Conservation (phyloP, 1,140 invertebrate species). For the Danaus plexippus region DNA sequence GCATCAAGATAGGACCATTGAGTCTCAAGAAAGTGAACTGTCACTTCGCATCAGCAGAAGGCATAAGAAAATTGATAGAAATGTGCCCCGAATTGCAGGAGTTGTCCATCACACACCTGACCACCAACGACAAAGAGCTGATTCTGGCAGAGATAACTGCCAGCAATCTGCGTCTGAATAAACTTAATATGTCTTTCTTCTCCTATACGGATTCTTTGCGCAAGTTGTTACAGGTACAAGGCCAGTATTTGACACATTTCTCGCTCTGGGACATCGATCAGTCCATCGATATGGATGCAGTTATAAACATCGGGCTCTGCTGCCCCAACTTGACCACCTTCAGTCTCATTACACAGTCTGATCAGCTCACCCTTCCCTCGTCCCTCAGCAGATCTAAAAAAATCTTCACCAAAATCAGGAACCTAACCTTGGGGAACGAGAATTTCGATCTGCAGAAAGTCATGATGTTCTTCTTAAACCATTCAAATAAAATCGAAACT, state of each 20-base stretch:
- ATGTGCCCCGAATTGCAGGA: conserved; percentile 61
- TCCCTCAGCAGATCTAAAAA: conserved; percentile 41
- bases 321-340: conserved; percentile 56
- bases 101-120: conserved; percentile 60
- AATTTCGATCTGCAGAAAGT: conserved; percentile 55
- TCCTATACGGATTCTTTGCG: conserved; percentile 53
- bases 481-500: conserved; percentile 47
- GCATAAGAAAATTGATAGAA: conserved; percentile 58
- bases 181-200: conserved; percentile 63
- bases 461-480: conserved; percentile 55
- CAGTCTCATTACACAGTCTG: conserved; percentile 59
- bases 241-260: conserved; percentile 60
- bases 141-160: conserved; percentile 54
- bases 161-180: conserved; percentile 51
- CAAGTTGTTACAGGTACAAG: conserved; percentile 51
- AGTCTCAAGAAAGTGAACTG: conserved; percentile 61
- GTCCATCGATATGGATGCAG: conserved; percentile 49
- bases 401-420: conserved; percentile 52
- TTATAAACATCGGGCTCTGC: conserved; percentile 48
- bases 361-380: conserved; percentile 46
- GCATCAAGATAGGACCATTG: conserved; percentile 49
- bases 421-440: conserved; percentile 57
- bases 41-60: conserved; percentile 60
- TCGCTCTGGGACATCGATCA: conserved; percentile 63
- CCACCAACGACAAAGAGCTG: conserved; percentile 55